Evolutionary conservation across 1,140 invertebrate genomes (phyloP), one percentile per base, ranked within the genome.

Genomic region (Pomacea maculata): DNA sequence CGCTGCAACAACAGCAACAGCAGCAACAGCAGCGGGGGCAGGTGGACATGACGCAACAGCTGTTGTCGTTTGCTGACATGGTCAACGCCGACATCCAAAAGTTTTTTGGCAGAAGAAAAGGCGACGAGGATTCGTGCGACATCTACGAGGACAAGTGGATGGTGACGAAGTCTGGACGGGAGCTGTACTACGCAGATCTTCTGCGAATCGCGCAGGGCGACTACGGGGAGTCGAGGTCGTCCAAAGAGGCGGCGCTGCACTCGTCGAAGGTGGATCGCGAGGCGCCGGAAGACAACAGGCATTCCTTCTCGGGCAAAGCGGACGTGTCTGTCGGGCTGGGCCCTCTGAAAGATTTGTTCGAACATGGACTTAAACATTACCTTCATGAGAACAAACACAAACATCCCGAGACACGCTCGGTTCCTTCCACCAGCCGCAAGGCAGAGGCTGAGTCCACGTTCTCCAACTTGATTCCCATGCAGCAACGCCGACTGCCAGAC

Each of bases 131-230:
- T 76, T 84, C 86, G 2, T 89, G 88, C 80, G 89, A 90, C 85
- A 88, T 90, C 70, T 90, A 89, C 81, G 87, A 88, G 73, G 88
- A 90, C 65, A 90, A 89, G 76, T 90, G 89, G 88, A 81, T 82
- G 21, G 83, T 86, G 52, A 87, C 84, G 17, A 89, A 90, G 65
- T 89, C 89, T 0, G 88, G 89, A 0, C 83, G 89, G 25, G 89
- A 90, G 84, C 84, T 89, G 2, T 89, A 90, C 82, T 90, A 90
- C 74, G 88, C 87, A 21, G 89, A 89, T 81, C 83, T 90, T 12
- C 74, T 90, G 72, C 80, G 85, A 73, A 88, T 90, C 52, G 89
- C 88, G 21, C 88, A 89, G 63, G 89, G 89, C 17, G 88, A 88
- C 17, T 75, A 72, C 45, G 81, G 80, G 19, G 75, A 80, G 7